These are phyloP conservation scores for Alligator sinensis DNA, from an alignment of 2,113 vertebrate species.

Conservation along the genomic window DNA sequence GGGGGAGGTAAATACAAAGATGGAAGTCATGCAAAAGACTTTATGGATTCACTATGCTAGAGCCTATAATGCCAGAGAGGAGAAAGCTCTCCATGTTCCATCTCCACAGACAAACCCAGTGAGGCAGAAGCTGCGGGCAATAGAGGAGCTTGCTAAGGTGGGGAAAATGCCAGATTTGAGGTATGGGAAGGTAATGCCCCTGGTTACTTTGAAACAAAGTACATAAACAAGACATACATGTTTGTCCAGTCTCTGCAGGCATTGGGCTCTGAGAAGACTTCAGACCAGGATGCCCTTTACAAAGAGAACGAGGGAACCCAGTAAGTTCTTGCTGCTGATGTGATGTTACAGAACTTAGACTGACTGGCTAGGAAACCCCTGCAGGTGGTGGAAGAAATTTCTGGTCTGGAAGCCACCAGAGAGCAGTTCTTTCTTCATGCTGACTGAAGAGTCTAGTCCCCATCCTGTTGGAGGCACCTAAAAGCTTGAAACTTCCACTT, in stretches of 20 bases:
- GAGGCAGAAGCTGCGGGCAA: neutral
- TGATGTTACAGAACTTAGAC: neutral
- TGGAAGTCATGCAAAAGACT: neutral
- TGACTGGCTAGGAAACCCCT: neutral
- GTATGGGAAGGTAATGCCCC: neutral
- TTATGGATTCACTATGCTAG: neutral
- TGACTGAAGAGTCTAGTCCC: neutral
- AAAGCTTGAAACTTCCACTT: neutral
- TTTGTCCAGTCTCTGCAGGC: neutral
- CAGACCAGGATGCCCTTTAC: constrained; percentile 40
- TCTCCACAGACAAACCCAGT: neutral
- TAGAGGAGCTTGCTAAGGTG: neutral
- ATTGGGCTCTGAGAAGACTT: neutral
- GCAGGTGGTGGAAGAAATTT: neutral
- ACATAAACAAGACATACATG: too few relatives aligned
- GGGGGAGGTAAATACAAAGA: neutral
- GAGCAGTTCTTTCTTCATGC: neutral
- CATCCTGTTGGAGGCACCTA: neutral
- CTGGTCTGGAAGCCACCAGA: neutral
- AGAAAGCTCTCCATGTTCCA: neutral
- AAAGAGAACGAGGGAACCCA: constrained; percentile 40
- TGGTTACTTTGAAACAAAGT: neutral
- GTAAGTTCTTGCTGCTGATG: constrained; percentile 27
- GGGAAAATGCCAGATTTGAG: neutral
- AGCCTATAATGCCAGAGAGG: neutral